Base-by-base conservation (phyloP, 2,113 vertebrate genomes). In the Lepisosteus oculatus region DNA sequence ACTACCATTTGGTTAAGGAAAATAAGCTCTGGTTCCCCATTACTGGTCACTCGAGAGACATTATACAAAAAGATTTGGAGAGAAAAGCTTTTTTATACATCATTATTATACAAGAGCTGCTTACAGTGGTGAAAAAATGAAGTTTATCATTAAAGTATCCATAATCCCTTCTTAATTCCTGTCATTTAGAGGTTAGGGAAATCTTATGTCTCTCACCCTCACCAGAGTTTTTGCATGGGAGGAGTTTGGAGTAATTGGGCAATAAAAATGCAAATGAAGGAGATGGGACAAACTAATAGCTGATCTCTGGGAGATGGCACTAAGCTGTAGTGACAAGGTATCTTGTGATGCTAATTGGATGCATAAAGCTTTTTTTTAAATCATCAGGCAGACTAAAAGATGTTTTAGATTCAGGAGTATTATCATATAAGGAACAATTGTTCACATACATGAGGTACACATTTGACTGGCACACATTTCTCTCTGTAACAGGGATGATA, bases 241-340 rank as follows among this genome's bases (percentile, higher is more conserved):
- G 84, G 83, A 87, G 85, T 77, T 75, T 64, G 73, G 87, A 86
- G 88, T 90, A 90, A 89, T 89, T 89, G 83, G 82, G 86, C 85
- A 89, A 90, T 88, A 89, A 87, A 90, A 87, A 91, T 90, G 86
- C 85, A 90, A 90, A 91, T 88, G 76, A 76, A 79, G 3, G 78
- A 81, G 76, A 75, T 14, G 72, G 79, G 84, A 80, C 67, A 77
- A 87, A 86, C 80, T 79, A 84, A 84, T 76, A 75, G 80, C 81
- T 77, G 78, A 78, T 83, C 76, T 67, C 76, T 59, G 45, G 67
- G 78, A 76, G 69, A 76, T 80, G 77, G 72, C 70, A 80, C 80
- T 89, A 87, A 90, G 88, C 85, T 85, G 81, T 79, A 80, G 78
- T 87, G 87, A 86, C 85, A 87, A 61, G 83, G 80, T 80, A 84